These are phyloP conservation scores for Trichacis sp. DNA, from an alignment of 2,888 invertebrate genomes.

Conservation along the genomic window DNA sequence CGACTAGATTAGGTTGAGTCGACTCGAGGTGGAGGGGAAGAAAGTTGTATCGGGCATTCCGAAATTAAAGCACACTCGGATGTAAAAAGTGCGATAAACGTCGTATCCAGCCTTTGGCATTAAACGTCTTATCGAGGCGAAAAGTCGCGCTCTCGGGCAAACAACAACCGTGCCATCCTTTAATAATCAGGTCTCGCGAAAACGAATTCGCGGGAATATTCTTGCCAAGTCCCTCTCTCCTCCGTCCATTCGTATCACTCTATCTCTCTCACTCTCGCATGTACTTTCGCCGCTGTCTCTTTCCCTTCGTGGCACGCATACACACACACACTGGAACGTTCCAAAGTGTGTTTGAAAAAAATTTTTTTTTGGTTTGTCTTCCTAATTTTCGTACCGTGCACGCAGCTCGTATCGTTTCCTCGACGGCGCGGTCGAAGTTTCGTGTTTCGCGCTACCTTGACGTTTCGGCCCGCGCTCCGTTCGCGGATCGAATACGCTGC, in stretches of 20 bases:
- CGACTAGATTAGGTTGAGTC: conserved; percentile 8
- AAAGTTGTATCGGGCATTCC: conserved; percentile 28
- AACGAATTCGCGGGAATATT: conserved; percentile 17
- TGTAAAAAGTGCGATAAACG: conserved; percentile 28
- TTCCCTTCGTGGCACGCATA: conserved; percentile 28
- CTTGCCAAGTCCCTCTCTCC: conserved; percentile 17
- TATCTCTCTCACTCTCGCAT: conserved; percentile 24
- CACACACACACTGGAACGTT: conserved; percentile 17
- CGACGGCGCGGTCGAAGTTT: conserved; percentile 25
- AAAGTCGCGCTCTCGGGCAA: conserved; percentile 5
- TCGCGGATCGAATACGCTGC: conserved; percentile 24
- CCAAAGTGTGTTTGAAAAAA: neutral
- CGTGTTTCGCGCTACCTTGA: conserved; percentile 15
- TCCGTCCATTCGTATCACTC: conserved; percentile 23
- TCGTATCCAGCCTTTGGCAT: conserved; percentile 30
- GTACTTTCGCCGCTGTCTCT: conserved; percentile 34
- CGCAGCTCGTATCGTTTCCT: conserved; percentile 49
- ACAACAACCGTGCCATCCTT: conserved; percentile 2
- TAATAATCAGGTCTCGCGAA: neutral
- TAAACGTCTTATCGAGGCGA: conserved; percentile 33
- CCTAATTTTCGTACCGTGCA: conserved; percentile 51
- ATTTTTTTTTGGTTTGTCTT: neutral
- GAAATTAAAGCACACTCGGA: conserved; percentile 9
- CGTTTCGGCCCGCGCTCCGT: conserved; percentile 12
- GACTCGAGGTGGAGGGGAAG: conserved; percentile 17